These are phyloP conservation scores for Blastobasis lacticolella DNA, from an alignment of 2,888 invertebrate genomes.

Conservation along the genomic window DNA sequence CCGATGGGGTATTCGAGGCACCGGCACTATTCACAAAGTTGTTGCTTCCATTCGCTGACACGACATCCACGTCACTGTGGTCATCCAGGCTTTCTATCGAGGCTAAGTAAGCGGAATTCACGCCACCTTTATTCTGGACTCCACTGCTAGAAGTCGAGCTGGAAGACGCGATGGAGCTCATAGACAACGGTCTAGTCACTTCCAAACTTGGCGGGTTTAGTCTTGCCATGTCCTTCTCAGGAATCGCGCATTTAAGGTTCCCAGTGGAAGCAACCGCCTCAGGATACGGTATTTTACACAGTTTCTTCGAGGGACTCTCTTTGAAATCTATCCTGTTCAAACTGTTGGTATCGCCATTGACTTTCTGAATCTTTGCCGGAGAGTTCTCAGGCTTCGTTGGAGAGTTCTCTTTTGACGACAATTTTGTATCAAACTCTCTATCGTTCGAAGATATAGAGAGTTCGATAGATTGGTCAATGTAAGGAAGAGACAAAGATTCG, in stretches of 20 bases:
- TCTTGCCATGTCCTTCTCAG: conserved; percentile 61
- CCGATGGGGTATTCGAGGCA: conserved; percentile 42
- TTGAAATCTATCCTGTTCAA: conserved; percentile 58
- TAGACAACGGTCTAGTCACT: conserved; percentile 80
- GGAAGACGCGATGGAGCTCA: conserved; percentile 85
- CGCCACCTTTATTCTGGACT: conserved; percentile 76
- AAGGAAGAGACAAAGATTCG: conserved; percentile 60
- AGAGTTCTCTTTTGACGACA: conserved; percentile 56
- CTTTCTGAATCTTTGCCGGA: conserved; percentile 45
- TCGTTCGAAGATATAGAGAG: conserved; percentile 64
- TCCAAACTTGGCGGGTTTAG: conserved; percentile 70
- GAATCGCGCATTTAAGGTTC: conserved; percentile 50
- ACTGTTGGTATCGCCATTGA: conserved; percentile 48
- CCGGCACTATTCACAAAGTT: conserved; percentile 58
- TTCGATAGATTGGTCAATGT: conserved; percentile 66
- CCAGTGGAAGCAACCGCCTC: conserved; percentile 58
- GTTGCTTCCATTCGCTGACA: conserved; percentile 60
- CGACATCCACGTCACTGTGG: conserved; percentile 81
- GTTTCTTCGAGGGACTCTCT: conserved; percentile 41
- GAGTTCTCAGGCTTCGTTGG: conserved; percentile 44
- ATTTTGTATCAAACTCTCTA: conserved; percentile 66
- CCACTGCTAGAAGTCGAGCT: conserved; percentile 78
- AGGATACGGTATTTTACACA: conserved; percentile 53
- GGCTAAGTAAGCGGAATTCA: conserved; percentile 86
- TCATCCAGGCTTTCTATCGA: conserved; percentile 91